These are phyloP conservation scores for Orchesellides sinensis DNA, from an alignment of 2,888 invertebrate genomes.

Conservation along the genomic window DNA sequence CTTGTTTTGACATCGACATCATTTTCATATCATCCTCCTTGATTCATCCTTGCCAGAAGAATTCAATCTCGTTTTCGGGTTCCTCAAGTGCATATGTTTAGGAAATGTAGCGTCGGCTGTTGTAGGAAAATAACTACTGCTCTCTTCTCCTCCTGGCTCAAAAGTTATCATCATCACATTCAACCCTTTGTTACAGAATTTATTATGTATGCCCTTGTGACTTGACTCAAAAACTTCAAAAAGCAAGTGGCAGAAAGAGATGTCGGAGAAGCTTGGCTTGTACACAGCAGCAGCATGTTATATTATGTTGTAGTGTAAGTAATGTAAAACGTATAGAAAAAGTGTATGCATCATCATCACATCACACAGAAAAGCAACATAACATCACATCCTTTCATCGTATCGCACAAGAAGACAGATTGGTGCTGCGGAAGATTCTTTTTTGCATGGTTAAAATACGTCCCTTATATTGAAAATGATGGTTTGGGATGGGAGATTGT, in stretches of 20 bases:
- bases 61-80: not conserved
- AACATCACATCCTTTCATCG: not conserved
- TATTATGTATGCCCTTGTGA: not conserved
- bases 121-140: not conserved
- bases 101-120: not conserved
- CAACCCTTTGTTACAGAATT: slow-evolving; percentile 12
- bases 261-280: not conserved
- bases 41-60: not conserved
- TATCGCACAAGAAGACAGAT: not conserved
- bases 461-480: slow-evolving; percentile 9
- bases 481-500: no score
- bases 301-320: slow-evolving; percentile 18
- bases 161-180: slow-evolving; percentile 3
- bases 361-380: not conserved
- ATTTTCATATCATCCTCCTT: not conserved
- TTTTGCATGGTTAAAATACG: not conserved
- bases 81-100: not conserved
- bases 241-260: not conserved
- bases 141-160: not conserved
- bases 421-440: not conserved
- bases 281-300: not conserved
- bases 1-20: not conserved
- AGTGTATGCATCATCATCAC: slow-evolving; percentile 27
- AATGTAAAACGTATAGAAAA: slow-evolving; percentile 14
- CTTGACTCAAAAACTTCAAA: not conserved